Base-by-base conservation (phyloP, 2,888 invertebrate genomes). In the Minunthozetes semirufus region DNA sequence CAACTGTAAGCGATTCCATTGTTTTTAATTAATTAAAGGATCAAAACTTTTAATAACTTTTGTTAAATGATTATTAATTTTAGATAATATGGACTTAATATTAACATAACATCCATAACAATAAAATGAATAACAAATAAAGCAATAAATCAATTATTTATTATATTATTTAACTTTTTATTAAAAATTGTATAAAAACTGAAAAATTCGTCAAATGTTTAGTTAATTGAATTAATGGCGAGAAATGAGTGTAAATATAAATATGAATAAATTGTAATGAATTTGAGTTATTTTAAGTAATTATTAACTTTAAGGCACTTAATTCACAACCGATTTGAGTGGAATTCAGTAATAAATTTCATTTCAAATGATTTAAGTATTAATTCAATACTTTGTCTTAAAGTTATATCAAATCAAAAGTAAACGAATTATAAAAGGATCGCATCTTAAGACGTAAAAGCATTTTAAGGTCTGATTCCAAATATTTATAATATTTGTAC, bases 241-340 rank as follows among this genome's bases (percentile, higher is more conserved):
- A 33, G 33, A 33, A 33, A 33, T 33, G 33, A 17, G 48, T 48
- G n/a, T 48, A 15, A 48, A 17, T 15, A n/a, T 48, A 48, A 48
- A 48, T 17, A 48, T 48, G 48, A 48, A 4, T 17, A 6, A 48
- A 48, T 17, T 48, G n/a, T 48, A 48, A 17, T 48, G n/a, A 48
- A 48, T 2, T 46, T n/a, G n/a, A n/a, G n/a, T n/a, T n/a, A n/a
- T n/a, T 33, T 33, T 33, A 33, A 33, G 48, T 48, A 15, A 48
- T 48, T 15, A 48, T 48, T 48, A 48, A 33, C 33, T 13, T 27
- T 61, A 61, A 61, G 61, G 61, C 61, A 61, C 61, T 27, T 3
- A 61, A 56, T 61, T 61, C 61, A 61, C 61, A 61, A 61, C 61
- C 61, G 27, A 29, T 61, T 17, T 61, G 61, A 61, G 61, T 61